Base-by-base conservation (phyloP, 2,888 invertebrate genomes). In the Polymixis lichenea region DNA sequence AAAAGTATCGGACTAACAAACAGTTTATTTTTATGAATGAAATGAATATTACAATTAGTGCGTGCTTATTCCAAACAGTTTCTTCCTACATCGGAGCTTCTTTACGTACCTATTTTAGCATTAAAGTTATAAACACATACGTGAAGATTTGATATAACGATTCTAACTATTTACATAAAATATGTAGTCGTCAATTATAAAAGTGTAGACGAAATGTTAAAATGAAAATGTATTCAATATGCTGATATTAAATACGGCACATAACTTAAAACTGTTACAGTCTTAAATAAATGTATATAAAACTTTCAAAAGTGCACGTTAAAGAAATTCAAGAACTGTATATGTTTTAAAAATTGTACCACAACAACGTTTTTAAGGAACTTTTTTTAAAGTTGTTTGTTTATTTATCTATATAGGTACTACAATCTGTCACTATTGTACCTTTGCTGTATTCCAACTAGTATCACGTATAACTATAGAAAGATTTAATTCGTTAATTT, bases 351-450 rank as follows among this genome's bases (percentile, higher is more conserved):
- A 90, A 93, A 92, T 89, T 91, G 90, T 92, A 94, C 92, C 92
- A 94, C 93, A 92, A 93, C 92, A 89, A 92, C 86, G 88, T 91
- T 89, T 72, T 88, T 80, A 86, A 95, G 95, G 95, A 95, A 95
- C 95, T 94, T 92, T 78, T 86, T 89, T 85, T 64, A 75, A 80
- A 84, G 78, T 89, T 86, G 81, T 81, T 78, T 79, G 72, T 86
- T 88, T 72, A 76, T 73, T 84, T 71, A 87, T 86, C 85, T 78
- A 81, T 46, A 86, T 69, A 82, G 81, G 80, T 84, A 87, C 84
- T 88, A 90, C 89, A 85, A 78, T 77, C 81, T 77, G 76, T 76
- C 84, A 85, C 78, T 87, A 88, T 87, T 80, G 81, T 78, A 86
- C 76, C 77, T 32, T 76, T 78, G 81, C 73, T 71, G 78, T 75